Percentiles rank a stretch among this genome's conserved stretches.
These are phyloP conservation scores for Melanotaenia trifasciata DNA, from an alignment of 2,797 vertebrate species.

Conservation along the genomic window DNA sequence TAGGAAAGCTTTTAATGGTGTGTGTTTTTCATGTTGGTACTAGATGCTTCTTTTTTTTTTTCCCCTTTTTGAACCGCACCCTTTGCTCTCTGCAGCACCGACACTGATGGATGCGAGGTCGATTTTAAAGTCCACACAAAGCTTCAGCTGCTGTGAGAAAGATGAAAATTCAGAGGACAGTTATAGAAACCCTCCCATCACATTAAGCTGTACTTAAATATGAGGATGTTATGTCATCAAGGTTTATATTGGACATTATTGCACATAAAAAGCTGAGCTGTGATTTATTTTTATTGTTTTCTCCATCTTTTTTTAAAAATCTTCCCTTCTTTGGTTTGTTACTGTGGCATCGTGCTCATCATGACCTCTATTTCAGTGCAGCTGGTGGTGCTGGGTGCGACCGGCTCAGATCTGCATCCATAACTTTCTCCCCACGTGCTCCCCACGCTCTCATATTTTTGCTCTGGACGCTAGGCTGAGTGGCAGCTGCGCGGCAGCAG, in stretches of 20 bases:
- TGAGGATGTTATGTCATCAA: slow-evolving; percentile 24
- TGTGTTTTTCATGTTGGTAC: slow-evolving; percentile 30
- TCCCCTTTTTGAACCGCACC: slow-evolving; percentile 53
- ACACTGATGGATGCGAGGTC: slow-evolving; percentile 33
- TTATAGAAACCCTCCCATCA: slow-evolving; percentile 30
- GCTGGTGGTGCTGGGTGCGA: slow-evolving; percentile 72
- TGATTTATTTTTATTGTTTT: slow-evolving; percentile 1
- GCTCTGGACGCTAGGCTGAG: slow-evolving; percentile 47
- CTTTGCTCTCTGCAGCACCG: slow-evolving; percentile 61
- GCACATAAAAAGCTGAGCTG: not conserved
- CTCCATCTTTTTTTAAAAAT: not conserved
- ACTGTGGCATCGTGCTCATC: not conserved
- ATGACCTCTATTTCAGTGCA: slow-evolving; percentile 24
- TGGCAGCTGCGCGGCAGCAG: slow-evolving; percentile 63
- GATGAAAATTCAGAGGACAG: not conserved
- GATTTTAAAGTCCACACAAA: not conserved
- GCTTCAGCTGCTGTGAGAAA: slow-evolving; percentile 2
- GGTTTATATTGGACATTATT: not conserved
- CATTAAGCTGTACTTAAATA: slow-evolving; percentile 9
- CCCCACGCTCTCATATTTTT: slow-evolving; percentile 75
- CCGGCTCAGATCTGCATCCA: slow-evolving; percentile 68
- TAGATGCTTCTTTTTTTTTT: slow-evolving; percentile 6
- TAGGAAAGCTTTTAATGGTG: slow-evolving; percentile 30
- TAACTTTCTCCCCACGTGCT: slow-evolving; percentile 84
- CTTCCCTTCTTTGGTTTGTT: not conserved